A percentile compares a stretch with the other conserved stretches of the same genome.
These are phyloP conservation scores for Toxonevra muliebris DNA, from an alignment of 2,888 invertebrate species.

Conservation along the genomic window DNA sequence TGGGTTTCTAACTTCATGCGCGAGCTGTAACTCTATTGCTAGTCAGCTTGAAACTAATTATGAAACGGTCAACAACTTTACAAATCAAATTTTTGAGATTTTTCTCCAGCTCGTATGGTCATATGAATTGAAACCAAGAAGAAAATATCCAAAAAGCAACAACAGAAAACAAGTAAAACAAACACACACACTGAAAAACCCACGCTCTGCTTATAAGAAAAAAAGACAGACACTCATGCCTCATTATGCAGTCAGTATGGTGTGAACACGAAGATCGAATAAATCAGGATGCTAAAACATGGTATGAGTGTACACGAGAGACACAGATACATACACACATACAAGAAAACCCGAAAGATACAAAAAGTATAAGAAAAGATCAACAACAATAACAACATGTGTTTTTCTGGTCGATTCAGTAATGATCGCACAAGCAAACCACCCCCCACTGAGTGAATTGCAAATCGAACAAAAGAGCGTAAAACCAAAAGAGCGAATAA, in stretches of 20 bases:
- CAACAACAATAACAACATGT: too few species aligned
- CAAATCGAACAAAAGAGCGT: conserved; percentile 24
- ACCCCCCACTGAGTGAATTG: not conserved
- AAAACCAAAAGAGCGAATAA: conserved; percentile 29
- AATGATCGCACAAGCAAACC: not conserved
- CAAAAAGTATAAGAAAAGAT: too few species aligned
- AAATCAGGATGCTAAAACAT: too few species aligned
- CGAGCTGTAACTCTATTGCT: conserved; percentile 56
- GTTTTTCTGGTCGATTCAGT: not conserved
- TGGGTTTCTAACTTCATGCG: not conserved
- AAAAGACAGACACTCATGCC: conserved; percentile 23
- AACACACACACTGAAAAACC: conserved; percentile 5
- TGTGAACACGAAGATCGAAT: too few species aligned
- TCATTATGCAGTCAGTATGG: conserved; percentile 21
- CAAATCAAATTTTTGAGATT: conserved; percentile 61
- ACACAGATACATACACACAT: too few species aligned
- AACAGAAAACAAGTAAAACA: conserved; percentile 15
- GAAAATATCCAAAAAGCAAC: conserved; percentile 16
- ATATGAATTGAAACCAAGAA: not conserved
- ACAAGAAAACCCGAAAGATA: too few species aligned
- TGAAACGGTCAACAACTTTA: conserved; percentile 57
- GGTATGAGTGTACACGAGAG: too few species aligned
- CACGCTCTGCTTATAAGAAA: not conserved
- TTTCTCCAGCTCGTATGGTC: conserved; percentile 34
- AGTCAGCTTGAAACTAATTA: conserved; percentile 65